These are phyloP conservation scores for Mystacornis crossleyi DNA, from an alignment of 2,113 vertebrate genomes.

Conservation along the genomic window DNA sequence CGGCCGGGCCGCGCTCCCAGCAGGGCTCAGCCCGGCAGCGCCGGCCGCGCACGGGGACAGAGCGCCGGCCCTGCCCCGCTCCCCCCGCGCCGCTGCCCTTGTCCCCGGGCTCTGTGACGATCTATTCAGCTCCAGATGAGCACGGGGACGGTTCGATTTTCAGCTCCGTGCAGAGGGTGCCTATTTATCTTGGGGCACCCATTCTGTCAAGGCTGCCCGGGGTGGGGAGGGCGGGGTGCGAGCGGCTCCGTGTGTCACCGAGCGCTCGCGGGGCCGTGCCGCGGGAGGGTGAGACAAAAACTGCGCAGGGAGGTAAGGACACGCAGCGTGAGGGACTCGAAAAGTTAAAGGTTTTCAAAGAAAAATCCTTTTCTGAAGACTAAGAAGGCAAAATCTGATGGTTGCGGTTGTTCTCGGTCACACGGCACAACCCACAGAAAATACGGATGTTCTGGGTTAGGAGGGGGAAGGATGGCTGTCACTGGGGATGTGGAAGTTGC, in stretches of 20 bases:
- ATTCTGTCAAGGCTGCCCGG: neutral
- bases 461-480: neutral
- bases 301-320: rapidly evolving
- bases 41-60: rapidly evolving
- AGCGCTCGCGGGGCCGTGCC: rapidly evolving
- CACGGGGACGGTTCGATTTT: neutral
- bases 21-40: rapidly evolving
- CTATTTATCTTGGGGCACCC: conserved; percentile 47
- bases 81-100: neutral
- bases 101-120: conserved; percentile 18
- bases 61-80: neutral
- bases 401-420: rapidly evolving
- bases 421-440: rapidly evolving
- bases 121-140: conserved; percentile 38
- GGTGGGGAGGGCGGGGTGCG: neutral
- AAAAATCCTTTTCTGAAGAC: neutral
- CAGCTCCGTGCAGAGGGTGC: neutral
- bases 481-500: neutral
- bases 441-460: rapidly evolving
- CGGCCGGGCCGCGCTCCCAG: neutral
- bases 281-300: rapidly evolving
- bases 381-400: neutral
- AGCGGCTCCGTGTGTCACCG: rapidly evolving
- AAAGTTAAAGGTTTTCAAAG: neutral
- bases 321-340: rapidly evolving